Base-by-base conservation (phyloP, 2,888 invertebrate genomes). In the Nomada ferruginata region DNA sequence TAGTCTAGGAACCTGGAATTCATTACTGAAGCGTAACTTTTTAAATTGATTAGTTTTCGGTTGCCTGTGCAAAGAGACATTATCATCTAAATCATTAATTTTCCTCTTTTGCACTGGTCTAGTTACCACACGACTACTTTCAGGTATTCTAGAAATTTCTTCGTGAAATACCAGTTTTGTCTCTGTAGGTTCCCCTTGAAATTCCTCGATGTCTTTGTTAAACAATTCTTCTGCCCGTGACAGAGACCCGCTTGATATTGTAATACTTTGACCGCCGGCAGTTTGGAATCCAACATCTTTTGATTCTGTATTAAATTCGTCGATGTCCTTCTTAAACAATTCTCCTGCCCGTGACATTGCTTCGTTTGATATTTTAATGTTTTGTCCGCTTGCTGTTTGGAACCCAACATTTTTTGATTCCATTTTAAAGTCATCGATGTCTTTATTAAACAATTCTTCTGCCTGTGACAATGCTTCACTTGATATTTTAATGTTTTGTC, bases 1-100 rank as follows among this genome's bases (percentile, higher is more conserved):
- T 15, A 91, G 76, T 85, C 87, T 90, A 47, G 90, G 81, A 2
- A 63, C 86, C 59, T 89, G 90, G 15, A 91, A 66, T 57, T 92
- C 92, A 18, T 76, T 70, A 53, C 84, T 85, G 26, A 88, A 73
- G 57, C 91, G 87, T 52, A 88, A 82, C 73, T 90, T 91, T 61
- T 92, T 92, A 47, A 83, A 78, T 2, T 76, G 75, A 15, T 85
- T 87, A 23, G 79, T 47, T 47, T 13, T 23, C 9, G 2, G 5
- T 44, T 42, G 23, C n/a, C 70, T 86, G 2, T 50, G 59, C 11
- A 60, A 20, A 15, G 74, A 26, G 18, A 53, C 60, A 20, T 77
- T 71, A 15, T 88, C 89, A 23, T 91, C 90, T 3, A 83, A 75
- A 65, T 87, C 79, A n/a, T 60, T 70, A 26, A 73, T 61, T 52